phyloP scores from a whole-genome alignment of 2,113 vertebrate genomes.

The Shinisaurus crocodilurus region DNA sequence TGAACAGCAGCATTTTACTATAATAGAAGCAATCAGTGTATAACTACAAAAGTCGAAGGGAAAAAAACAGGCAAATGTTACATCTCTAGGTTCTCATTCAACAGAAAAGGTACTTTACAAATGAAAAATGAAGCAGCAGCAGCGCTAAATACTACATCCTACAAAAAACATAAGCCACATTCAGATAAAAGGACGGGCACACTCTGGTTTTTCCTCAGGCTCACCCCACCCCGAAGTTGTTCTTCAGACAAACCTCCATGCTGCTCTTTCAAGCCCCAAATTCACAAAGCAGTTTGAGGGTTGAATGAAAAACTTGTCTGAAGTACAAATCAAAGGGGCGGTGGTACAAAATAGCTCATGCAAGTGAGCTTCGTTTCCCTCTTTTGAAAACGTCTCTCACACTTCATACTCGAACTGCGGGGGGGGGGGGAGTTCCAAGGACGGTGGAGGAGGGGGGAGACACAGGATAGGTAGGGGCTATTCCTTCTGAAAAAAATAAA shows the following conservation, averaged over 20 bases:
- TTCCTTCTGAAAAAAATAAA: not conserved
- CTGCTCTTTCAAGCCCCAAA: not conserved
- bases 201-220: no score
- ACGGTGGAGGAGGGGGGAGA: no score
- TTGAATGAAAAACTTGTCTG: not conserved
- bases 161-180: not conserved
- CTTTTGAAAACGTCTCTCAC: not conserved
- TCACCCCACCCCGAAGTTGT: not conserved
- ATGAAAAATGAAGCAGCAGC: not conserved
- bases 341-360: no score
- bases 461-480: not conserved
- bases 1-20: rapidly evolving
- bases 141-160: not conserved
- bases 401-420: not conserved
- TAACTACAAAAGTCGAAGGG: not conserved
- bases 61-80: no score
- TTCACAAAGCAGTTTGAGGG: not conserved
- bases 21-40: not conserved
- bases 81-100: not conserved
- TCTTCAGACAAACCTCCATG: not conserved
- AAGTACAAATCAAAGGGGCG: not conserved
- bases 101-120: not conserved
- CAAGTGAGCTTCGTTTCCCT: not conserved
- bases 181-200: not conserved
- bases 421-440: no score